These are phyloP conservation scores for Melinaea marsaeus DNA, from an alignment of 2,888 invertebrate species.

Conservation along the genomic window DNA sequence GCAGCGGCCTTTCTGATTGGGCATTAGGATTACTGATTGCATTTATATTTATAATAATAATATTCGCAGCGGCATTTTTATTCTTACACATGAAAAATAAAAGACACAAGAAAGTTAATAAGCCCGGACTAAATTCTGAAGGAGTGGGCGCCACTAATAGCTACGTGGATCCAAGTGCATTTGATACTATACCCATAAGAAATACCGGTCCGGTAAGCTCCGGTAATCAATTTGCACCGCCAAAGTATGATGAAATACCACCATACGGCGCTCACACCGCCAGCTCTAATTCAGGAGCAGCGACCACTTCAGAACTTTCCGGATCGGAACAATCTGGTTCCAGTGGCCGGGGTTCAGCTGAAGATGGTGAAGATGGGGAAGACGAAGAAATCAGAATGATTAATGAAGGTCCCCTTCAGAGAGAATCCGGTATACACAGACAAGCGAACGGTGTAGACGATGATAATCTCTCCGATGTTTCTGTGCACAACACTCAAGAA, in stretches of 20 bases:
- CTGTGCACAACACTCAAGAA: constrained; percentile 96
- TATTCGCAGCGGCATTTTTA: constrained; percentile 90
- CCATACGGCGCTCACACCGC: constrained; percentile 89
- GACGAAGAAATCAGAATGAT: constrained; percentile 99
- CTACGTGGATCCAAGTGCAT: constrained; percentile 92
- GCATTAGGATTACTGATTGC: constrained; percentile 91
- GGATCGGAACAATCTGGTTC: constrained; percentile 97
- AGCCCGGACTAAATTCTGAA: constrained; percentile 86
- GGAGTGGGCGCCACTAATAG: constrained; percentile 88
- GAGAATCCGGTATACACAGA: constrained; percentile 82
- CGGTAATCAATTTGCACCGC: constrained; percentile 88
- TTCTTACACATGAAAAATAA: constrained; percentile 91
- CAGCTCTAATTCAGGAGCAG: constrained; percentile 87
- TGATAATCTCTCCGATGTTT: constrained; percentile 90
- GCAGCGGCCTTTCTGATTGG: constrained; percentile 90
- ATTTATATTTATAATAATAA: constrained; percentile 86
- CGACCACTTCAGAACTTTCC: constrained; percentile 92
- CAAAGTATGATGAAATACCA: constrained; percentile 94
- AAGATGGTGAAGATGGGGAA: constrained; percentile 94
- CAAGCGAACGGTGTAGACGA: constrained; percentile 78
- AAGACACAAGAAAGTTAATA: constrained; percentile 86
- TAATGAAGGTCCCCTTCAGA: constrained; percentile 91
- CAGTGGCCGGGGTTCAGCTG: constrained; percentile 96
- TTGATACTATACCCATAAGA: constrained; percentile 92
- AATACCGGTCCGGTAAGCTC: constrained; percentile 77